Evolutionary conservation across 2,113 vertebrate genomes (phyloP), one percentile per base, ranked within the genome.

Genomic region (Datnioides undecimradiatus): DNA sequence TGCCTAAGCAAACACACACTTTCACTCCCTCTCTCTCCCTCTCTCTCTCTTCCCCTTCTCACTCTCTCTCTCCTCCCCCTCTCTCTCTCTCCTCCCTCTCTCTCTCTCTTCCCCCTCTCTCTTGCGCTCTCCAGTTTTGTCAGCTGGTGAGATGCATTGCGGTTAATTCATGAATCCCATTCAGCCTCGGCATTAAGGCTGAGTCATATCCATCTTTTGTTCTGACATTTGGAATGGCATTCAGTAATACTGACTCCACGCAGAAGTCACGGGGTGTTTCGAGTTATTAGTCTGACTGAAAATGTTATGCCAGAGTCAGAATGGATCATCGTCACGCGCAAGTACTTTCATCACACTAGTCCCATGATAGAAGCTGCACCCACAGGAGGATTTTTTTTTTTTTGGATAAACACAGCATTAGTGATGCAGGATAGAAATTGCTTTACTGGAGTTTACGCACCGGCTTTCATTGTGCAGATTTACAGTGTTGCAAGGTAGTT

Each of bases 151-250:
- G 85, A 87, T 89, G 85, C 82, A 81, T 78, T 84, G 88, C 67
- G 64, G 85, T 83, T 82, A 76, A 87, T 83, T 89, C 84, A 83
- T 83, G 84, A 88, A 76, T 88, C 80, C 87, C 69, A 80, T 87
- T 79, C 81, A 82, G 81, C 77, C 66, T 81, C 13, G 41, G 62
- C 83, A 66, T 84, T 72, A 76, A 54, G 29, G 67, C 77, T 88
- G 84, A 89, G 76, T 91, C 84, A 88, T 77, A 80, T 86, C 84
- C 82, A 68, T 84, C 77, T 80, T 86, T 89, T 84, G 76, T 85
- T 82, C 75, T 79, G 76, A 75, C 87, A 66, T 84, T 82, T 87
- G 62, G 68, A 83, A 76, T 41, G 64, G 45, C 79, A 52, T 75
- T 76, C 71, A 38, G 65, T 38, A 49, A 82, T 55, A 83, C 45